These are phyloP conservation scores for Brachionus plicatilis DNA, from an alignment of 1,140 invertebrate genomes.

Conservation along the genomic window DNA sequence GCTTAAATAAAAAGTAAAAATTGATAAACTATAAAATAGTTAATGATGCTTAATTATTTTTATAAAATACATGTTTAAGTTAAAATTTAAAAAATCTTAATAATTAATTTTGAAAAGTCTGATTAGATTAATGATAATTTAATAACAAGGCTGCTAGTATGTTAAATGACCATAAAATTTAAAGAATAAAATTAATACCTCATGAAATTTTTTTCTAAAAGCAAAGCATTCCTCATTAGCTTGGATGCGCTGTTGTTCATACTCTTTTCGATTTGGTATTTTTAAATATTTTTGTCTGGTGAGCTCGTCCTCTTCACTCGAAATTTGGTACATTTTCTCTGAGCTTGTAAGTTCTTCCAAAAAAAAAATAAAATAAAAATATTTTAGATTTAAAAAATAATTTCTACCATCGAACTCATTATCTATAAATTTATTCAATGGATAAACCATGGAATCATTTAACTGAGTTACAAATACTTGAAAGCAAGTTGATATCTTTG, in stretches of 20 bases:
- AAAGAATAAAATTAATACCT: neutral
- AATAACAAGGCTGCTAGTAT: too few relatives aligned
- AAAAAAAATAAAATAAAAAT: neutral
- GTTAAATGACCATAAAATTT: neutral
- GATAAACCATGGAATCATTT: slow-evolving; percentile 8
- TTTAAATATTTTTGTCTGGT: neutral
- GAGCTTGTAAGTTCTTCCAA: neutral
- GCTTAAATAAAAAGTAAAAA: too few relatives aligned
- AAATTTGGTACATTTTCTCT: neutral
- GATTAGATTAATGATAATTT: too few relatives aligned
- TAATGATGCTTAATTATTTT: too few relatives aligned
- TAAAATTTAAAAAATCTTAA: too few relatives aligned
- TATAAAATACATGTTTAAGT: too few relatives aligned
- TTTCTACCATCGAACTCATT: slow-evolving; percentile 1
- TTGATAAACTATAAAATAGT: too few relatives aligned
- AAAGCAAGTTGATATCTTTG: slow-evolving; percentile 8
- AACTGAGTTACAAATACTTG: slow-evolving; percentile 18
- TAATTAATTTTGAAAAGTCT: too few relatives aligned
- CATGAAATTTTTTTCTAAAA: slow-evolving; percentile 26
- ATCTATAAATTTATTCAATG: slow-evolving; percentile 16
- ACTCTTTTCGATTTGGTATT: slow-evolving; percentile 7
- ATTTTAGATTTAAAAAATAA: neutral
- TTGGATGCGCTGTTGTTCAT: slow-evolving; percentile 7
- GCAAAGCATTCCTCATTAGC: slow-evolving; percentile 9
- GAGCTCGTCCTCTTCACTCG: neutral